phyloP scores from a whole-genome alignment of 2,888 invertebrate genomes.

The Cartodere bifasciata region DNA sequence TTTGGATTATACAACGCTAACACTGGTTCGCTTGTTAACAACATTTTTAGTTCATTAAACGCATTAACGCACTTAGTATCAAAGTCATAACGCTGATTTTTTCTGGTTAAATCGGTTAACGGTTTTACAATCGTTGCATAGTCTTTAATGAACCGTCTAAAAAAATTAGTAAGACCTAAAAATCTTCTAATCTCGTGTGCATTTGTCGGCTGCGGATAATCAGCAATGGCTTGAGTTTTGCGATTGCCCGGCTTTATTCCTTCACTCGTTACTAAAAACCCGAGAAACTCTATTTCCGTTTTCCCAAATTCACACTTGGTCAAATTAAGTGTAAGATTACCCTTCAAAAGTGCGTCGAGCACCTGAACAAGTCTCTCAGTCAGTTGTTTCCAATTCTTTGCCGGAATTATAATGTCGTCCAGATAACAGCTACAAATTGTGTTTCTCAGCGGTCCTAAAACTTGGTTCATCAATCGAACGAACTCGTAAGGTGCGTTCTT shows the following conservation, averaged over 20 bases:
- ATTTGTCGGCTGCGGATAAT: conserved; percentile 13
- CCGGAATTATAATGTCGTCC: too few relatives aligned
- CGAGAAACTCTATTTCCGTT: conserved; percentile 12
- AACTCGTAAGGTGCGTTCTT: conserved; percentile 19
- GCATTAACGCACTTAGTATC: conserved; percentile 6
- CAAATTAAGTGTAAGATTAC: conserved; percentile 25
- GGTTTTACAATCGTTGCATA: conserved; percentile 20
- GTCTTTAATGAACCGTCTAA: conserved; percentile 15
- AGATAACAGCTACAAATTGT: too few relatives aligned
- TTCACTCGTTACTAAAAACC: conserved; percentile 10
- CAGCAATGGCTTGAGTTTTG: conserved; percentile 11
- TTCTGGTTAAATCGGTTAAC: conserved; percentile 18
- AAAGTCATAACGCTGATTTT: conserved; percentile 13
- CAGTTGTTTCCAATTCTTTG: too few relatives aligned
- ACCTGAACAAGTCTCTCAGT: too few relatives aligned
- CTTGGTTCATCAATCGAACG: too few relatives aligned
- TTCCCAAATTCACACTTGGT: conserved; percentile 22
- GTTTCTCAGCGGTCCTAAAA: too few relatives aligned
- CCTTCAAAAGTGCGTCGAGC: too few relatives aligned
- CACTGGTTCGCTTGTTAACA: conserved; percentile 11
- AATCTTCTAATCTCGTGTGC: conserved; percentile 16
- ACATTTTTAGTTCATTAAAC: conserved; percentile 12
- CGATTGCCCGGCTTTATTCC: conserved; percentile 11
- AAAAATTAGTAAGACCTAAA: conserved; percentile 16
- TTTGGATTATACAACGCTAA: conserved; percentile 13